Percentiles rank a stretch among this genome's conserved stretches.
phyloP scores from a whole-genome alignment of 2,888 invertebrate species.

The Himalopsyche kuldschensis region DNA sequence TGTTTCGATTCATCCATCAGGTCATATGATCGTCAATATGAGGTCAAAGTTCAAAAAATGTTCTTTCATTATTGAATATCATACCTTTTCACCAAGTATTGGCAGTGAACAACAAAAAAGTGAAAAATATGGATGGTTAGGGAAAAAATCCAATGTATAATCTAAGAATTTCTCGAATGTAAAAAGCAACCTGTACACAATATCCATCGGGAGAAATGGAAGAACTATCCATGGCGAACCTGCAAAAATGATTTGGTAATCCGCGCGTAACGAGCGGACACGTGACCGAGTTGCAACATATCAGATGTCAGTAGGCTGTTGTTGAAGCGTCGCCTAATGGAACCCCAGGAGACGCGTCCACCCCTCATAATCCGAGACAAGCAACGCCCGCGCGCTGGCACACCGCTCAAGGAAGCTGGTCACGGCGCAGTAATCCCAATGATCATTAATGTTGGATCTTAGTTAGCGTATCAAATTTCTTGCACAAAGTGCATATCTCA shows the following conservation, averaged over 20 bases:
- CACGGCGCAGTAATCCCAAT: not conserved
- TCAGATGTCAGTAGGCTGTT: constrained; percentile 6
- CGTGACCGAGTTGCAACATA: constrained; percentile 33
- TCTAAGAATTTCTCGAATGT: no score
- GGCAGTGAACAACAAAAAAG: no score
- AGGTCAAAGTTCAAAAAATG: no score
- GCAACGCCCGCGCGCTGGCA: not conserved
- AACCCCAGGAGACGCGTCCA: constrained; percentile 25
- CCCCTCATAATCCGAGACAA: not conserved
- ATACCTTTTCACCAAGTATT: no score
- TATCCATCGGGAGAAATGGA: no score
- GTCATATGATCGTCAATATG: no score
- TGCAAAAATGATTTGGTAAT: constrained; percentile 6
- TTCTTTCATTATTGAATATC: no score
- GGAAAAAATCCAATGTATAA: no score
- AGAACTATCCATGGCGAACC: not conserved
- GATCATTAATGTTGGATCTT: not conserved
- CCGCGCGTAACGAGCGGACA: constrained; percentile 24
- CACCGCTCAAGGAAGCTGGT: not conserved
- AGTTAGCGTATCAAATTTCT: not conserved
- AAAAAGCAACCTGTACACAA: no score
- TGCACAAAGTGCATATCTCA: not conserved
- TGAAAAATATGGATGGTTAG: no score
- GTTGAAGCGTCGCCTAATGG: constrained; percentile 21
- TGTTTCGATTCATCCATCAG: no score